phyloP scores from a whole-genome alignment of 2,797 vertebrate genomes.

The Syndactyla subalaris region DNA sequence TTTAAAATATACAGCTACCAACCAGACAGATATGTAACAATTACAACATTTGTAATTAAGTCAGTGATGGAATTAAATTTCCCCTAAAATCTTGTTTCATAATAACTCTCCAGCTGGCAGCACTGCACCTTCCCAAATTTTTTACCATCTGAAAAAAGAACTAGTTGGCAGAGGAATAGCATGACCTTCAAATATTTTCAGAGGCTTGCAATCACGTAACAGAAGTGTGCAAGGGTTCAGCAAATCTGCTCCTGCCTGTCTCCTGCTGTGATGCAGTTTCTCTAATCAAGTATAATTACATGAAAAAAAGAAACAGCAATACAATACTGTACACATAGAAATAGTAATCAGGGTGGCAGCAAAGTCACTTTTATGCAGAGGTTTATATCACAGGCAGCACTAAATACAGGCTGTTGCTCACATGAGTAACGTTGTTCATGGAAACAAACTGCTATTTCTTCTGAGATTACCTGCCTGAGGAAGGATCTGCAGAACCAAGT shows the following conservation, averaged over 20 bases:
- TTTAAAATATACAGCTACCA: neutral
- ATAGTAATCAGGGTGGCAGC: neutral
- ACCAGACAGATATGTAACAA: neutral
- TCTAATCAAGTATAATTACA: conserved; percentile 52
- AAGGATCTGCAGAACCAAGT: neutral
- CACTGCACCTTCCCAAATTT: neutral
- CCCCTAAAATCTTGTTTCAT: neutral
- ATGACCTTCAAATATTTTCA: conserved; percentile 31
- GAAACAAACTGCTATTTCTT: neutral
- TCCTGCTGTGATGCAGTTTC: conserved; percentile 30
- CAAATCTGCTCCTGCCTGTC: conserved; percentile 1
- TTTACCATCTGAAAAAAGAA: neutral
- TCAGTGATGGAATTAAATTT: neutral
- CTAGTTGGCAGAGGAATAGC: neutral
- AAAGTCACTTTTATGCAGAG: neutral
- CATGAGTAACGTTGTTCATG: neutral
- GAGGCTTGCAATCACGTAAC: neutral
- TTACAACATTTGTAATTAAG: neutral
- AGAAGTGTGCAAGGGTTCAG: neutral
- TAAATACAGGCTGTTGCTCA: neutral
- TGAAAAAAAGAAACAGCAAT: neutral
- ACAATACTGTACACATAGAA: neutral
- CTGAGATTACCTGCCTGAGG: neutral
- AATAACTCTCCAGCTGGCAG: neutral
- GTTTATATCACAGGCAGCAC: neutral